Conservation (phyloP, 2,797 vertebrate genomes). For the Orestias chungarensis region DNA sequence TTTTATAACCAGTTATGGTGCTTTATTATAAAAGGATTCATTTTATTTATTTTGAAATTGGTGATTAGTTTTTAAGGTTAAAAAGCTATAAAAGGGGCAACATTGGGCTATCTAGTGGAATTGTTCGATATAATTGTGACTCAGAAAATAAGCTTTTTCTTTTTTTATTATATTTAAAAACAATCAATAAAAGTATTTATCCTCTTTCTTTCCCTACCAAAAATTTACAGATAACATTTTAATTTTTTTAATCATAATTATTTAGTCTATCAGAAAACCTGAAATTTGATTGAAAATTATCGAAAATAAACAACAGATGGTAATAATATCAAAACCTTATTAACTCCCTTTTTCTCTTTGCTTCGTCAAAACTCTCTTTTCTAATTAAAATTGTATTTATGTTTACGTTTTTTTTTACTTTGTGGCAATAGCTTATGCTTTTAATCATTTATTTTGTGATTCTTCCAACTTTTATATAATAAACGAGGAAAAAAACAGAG, state of each 20-base stretch:
- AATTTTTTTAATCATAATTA: background rate
- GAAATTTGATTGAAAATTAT: too few relatives aligned
- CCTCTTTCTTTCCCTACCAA: background rate
- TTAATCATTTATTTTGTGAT: background rate
- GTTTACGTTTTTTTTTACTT: background rate
- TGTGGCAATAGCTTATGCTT: background rate
- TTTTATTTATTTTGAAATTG: background rate
- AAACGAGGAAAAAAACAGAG: background rate
- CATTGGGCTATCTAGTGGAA: background rate
- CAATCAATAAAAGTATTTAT: too few relatives aligned
- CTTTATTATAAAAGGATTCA: background rate
- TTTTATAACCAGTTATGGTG: background rate
- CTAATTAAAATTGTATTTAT: too few relatives aligned
- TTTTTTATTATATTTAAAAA: slow-evolving; percentile 4
- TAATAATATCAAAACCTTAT: too few relatives aligned
- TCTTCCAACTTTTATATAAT: background rate
- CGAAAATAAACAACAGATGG: background rate
- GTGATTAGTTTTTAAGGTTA: background rate
- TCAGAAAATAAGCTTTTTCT: background rate
- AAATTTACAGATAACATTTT: background rate
- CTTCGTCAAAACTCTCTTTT: too few relatives aligned
- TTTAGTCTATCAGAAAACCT: background rate
- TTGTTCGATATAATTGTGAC: background rate
- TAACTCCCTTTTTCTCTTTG: too few relatives aligned
- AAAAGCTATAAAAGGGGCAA: background rate